Base-by-base conservation (phyloP, 2,888 invertebrate genomes). In the Idaea aversata region DNA sequence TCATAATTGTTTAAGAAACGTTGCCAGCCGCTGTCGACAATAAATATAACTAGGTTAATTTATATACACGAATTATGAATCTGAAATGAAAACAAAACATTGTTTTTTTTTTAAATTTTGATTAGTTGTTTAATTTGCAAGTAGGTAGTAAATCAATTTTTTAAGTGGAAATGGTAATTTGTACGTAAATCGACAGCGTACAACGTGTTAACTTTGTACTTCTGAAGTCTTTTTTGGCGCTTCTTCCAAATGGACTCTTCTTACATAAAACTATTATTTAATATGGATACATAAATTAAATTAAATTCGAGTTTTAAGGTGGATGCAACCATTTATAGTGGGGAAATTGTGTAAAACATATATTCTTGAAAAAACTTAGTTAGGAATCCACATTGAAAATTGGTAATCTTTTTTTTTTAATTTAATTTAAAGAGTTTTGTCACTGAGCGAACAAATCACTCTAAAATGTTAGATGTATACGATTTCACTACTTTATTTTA, bases 261-360 rank as follows among this genome's bases (percentile, higher is more conserved):
- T 47, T 47, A 47, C 47, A 13, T 47, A 47, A 47, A 47, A 47
- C 47, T 47, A 47, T 47, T 47, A 47, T 13, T 47, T 13, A 47
- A 13, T 47, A 83, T 83, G 86, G 76, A 82, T 85, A 85, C 83
- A 85, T 85, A 85, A 70, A 71, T 79, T 79, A 84, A 84, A 80
- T 78, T 83, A 84, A 80, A 83, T 82, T 85, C 79, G 79, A 83
- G 77, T 81, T 82, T n/a, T 77, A 36, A 36, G 47, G 10, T 47
- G 10, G 47, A 47, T 47, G 47, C 47, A 47, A 47, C 4, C 47
- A 81, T 71, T 76, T 73, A 73, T 71, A 72, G 70, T 66, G 69
- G 67, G 69, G 70, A 67, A 68, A 70, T 63, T 65, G 62, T 60
- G 57, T 71, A 67, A 66, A 70, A 66, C 65, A 69, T 70, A 65